Percentiles rank a stretch among this genome's conserved stretches.
Evolutionary conservation across 2,888 invertebrate species (phyloP).

Genomic region (Drosophila macrospina): DNA sequence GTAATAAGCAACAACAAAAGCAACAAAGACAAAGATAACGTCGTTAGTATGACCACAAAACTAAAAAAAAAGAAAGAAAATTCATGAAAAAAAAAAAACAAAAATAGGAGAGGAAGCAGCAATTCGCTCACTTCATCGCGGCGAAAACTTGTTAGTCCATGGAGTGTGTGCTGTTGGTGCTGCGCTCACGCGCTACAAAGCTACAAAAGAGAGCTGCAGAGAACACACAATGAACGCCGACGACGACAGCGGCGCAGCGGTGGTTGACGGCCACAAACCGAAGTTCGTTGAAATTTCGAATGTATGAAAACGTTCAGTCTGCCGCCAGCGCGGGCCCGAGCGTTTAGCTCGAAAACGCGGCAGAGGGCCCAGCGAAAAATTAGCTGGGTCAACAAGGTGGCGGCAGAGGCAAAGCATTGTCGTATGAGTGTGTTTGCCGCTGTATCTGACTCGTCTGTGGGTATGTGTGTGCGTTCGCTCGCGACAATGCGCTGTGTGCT

Average conservation of each 20-base stretch:
- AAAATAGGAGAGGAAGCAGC: conserved; percentile 10
- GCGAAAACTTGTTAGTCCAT: conserved; percentile 37
- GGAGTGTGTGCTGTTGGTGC: not conserved
- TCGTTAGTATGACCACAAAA: conserved; percentile 17
- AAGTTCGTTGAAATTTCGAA: conserved; percentile 76
- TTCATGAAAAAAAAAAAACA: conserved; percentile 18
- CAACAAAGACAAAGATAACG: conserved; percentile 15
- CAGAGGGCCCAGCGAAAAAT: conserved; percentile 65
- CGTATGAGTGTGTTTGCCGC: conserved; percentile 25
- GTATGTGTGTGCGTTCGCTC: conserved; percentile 22
- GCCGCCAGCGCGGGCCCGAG: conserved; percentile 78
- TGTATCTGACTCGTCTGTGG: conserved; percentile 1
- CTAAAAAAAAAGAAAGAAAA: conserved; percentile 32
- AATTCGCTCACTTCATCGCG: conserved; percentile 7
- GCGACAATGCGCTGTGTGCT: conserved; percentile 48
- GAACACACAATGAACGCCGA: conserved; percentile 47
- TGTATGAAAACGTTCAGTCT: conserved; percentile 77
- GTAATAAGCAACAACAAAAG: conserved; percentile 27
- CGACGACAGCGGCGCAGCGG: conserved; percentile 60
- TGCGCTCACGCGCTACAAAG: conserved; percentile 41
- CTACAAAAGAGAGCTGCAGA: conserved; percentile 51
- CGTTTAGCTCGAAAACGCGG: conserved; percentile 72
- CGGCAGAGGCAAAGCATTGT: conserved; percentile 29
- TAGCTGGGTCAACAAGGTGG: conserved; percentile 56
- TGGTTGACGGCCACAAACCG: conserved; percentile 63